These are phyloP conservation scores for Plagodis pulveraria DNA, from an alignment of 2,888 invertebrate genomes.

Conservation along the genomic window DNA sequence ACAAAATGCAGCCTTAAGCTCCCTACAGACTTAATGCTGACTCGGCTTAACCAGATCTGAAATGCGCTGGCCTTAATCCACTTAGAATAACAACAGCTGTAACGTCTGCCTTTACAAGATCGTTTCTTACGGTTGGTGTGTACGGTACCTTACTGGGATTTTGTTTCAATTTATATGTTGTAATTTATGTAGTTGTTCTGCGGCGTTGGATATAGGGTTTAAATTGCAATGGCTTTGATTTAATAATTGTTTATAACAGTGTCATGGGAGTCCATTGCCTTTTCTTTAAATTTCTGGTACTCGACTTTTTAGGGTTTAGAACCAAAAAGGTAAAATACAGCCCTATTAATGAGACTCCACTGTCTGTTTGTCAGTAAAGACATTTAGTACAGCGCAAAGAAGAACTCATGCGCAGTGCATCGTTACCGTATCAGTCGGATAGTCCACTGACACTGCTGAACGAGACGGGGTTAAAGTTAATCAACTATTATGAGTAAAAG, in stretches of 20 bases:
- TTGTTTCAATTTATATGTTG: conserved; percentile 61
- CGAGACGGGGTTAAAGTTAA: too few species aligned
- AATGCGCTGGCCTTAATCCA: conserved; percentile 81
- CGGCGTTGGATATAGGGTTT: conserved; percentile 6
- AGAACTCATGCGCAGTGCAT: too few species aligned
- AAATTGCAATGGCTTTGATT: background rate
- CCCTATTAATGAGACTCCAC: too few species aligned
- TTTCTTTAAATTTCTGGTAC: background rate
- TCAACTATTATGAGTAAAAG: too few species aligned
- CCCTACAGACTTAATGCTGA: conserved; percentile 75
- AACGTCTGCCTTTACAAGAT: conserved; percentile 60
- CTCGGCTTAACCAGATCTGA: conserved; percentile 78
- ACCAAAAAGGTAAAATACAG: too few species aligned
- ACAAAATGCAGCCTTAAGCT: conserved; percentile 71
- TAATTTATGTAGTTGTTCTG: conserved; percentile 26
- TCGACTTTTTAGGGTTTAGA: too few species aligned
- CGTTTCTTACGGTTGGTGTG: conserved; percentile 64
- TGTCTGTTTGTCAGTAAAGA: too few species aligned
- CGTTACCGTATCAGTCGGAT: too few species aligned
- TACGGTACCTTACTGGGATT: conserved; percentile 50
- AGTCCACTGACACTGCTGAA: too few species aligned
- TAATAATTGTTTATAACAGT: background rate
- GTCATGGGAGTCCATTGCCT: background rate
- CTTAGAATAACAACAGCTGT: conserved; percentile 80
- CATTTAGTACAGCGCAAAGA: too few species aligned